Base-by-base conservation (phyloP, 2,888 invertebrate genomes). In the Scaptodrosophila latifasciaeformis region DNA sequence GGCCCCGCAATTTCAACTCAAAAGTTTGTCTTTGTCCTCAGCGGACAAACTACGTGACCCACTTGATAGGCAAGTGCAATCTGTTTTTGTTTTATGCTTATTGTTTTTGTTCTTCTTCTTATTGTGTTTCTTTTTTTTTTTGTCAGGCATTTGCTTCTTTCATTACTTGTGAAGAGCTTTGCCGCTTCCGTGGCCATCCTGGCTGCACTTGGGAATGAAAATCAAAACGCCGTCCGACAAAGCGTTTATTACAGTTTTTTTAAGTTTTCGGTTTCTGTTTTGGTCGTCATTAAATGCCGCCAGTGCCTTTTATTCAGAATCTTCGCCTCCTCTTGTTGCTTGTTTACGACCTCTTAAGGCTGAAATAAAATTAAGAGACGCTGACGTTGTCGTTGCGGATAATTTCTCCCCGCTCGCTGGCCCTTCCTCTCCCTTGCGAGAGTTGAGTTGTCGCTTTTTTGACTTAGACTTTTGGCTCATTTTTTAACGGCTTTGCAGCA, bases 401-500 rank as follows among this genome's bases (percentile, higher is more conserved):
- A n/a, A n/a, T n/a, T n/a, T n/a, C n/a, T n/a, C n/a, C n/a, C n/a
- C n/a, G n/a, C n/a, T n/a, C n/a, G n/a, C n/a, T n/a, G n/a, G n/a
- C n/a, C n/a, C n/a, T n/a, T n/a, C n/a, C n/a, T n/a, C n/a, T n/a
- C n/a, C n/a, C n/a, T n/a, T n/a, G n/a, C n/a, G n/a, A n/a, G n/a
- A n/a, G n/a, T n/a, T n/a, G n/a, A 75, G 75, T 71, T 71, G 71
- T 70, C 67, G 61, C 65, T 59, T 66, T 70, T 70, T 65, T 39
- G 57, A 61, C 67, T 54, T 57, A 67, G 24, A 7, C 4, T 24
- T 24, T 24, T 3, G 24, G 62, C 60, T 56, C 64, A 66, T 65
- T 67, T 74, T 69, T 62, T 57, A 67, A 52, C 50, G 31, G 40
- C 17, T 43, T 18, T 19, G 13, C n/a, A 15, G 37, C n/a, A 10